Percentiles rank a stretch among this genome's conserved stretches.
Evolutionary conservation across 2,113 vertebrate genomes (phyloP).

Genomic region (Salminus brasiliensis): DNA sequence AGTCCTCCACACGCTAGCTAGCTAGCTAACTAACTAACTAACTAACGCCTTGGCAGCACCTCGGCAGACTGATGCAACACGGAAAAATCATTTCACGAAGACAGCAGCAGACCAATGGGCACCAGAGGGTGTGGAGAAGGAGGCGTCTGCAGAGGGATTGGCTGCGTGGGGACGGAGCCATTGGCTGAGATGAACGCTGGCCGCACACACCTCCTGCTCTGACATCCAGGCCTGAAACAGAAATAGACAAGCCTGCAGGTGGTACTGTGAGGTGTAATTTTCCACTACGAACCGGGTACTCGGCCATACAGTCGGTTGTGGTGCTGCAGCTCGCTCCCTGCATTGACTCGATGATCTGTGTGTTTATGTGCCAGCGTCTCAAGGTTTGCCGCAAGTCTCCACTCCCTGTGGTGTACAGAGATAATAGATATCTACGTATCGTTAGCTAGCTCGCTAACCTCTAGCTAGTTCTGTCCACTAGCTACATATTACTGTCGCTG

Average conservation of each 20-base stretch:
- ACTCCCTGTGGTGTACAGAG: not conserved
- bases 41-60: not conserved
- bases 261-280: conserved; percentile 4
- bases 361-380: too few relatives aligned
- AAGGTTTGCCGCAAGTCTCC: too few relatives aligned
- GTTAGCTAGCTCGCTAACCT: not conserved
- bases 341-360: not conserved
- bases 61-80: conserved; percentile 21
- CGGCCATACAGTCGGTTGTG: not conserved
- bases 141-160: not conserved
- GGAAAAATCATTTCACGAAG: not conserved
- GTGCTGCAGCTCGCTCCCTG: not conserved
- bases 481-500: not conserved
- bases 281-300: conserved; percentile 20
- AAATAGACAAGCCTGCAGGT: conserved; percentile 18
- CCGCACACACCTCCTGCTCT: conserved; percentile 12
- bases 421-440: not conserved
- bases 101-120: not conserved
- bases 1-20: too few relatives aligned
- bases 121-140: not conserved
- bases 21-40: not conserved
- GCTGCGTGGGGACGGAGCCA: not conserved
- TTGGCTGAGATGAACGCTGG: not conserved
- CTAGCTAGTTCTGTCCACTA: not conserved
- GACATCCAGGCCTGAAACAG: not conserved